A percentile compares a stretch with the other conserved stretches of the same genome.
These are phyloP conservation scores for Dipus sagitta DNA, from an alignment of 2,797 vertebrate genomes.

Conservation along the genomic window DNA sequence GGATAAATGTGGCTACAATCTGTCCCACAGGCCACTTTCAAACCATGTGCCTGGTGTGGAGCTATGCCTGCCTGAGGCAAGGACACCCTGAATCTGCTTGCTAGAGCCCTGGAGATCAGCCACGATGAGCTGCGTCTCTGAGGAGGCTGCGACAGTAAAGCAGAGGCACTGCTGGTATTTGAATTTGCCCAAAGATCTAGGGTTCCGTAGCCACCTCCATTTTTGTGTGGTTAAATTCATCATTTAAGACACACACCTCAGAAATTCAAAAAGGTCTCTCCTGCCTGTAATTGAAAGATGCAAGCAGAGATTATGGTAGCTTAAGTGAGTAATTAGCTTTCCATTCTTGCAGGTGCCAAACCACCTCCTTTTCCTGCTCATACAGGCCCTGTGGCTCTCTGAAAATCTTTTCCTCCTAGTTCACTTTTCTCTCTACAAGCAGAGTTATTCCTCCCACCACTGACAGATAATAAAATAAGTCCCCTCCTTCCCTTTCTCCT, in stretches of 20 bases:
- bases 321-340: constrained; percentile 45
- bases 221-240: no score
- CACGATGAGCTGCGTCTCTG: neutral
- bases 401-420: neutral
- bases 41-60: no score
- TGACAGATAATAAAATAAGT: neutral
- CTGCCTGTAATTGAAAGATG: constrained; percentile 31
- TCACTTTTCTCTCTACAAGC: neutral
- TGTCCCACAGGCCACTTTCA: neutral
- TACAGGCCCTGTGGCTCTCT: neutral
- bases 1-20: neutral
- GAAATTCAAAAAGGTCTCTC: neutral
- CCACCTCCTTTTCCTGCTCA: constrained; percentile 3
- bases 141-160: neutral
- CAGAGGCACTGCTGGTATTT: no score
- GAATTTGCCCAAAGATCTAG: neutral
- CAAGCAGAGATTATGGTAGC: constrained; percentile 32
- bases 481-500: no score
- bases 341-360: constrained; percentile 14
- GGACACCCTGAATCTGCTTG: neutral
- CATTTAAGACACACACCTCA: neutral
- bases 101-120: neutral
- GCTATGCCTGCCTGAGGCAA: neutral
- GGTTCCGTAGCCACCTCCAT: neutral
- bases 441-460: neutral